These are phyloP conservation scores for Maniola hyperantus DNA, from an alignment of 2,888 invertebrate genomes.

Conservation along the genomic window DNA sequence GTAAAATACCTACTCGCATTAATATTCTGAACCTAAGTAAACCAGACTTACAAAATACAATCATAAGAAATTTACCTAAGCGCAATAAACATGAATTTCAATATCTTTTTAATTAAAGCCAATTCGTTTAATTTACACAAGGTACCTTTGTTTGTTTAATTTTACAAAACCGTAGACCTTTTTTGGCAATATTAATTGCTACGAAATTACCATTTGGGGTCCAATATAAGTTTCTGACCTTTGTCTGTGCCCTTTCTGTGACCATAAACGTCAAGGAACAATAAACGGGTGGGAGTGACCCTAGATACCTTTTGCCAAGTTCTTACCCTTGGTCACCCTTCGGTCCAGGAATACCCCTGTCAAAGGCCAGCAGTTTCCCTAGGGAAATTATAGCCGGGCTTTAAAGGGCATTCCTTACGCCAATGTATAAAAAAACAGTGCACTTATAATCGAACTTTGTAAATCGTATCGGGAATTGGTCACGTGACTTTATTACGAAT, in stretches of 20 bases:
- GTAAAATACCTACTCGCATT: too few species aligned
- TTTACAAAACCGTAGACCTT: slow-evolving; percentile 32
- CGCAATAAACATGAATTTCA: not conserved
- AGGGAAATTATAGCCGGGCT: slow-evolving; percentile 83
- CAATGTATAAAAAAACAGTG: slow-evolving; percentile 73
- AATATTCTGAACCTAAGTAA: too few species aligned
- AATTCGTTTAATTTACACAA: not conserved
- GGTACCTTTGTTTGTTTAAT: slow-evolving; percentile 1
- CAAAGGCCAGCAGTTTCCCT: slow-evolving; percentile 75
- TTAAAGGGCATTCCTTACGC: slow-evolving; percentile 81
- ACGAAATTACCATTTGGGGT: slow-evolving; percentile 60
- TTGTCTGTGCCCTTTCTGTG: slow-evolving; percentile 72
- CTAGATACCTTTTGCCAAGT: slow-evolving; percentile 67
- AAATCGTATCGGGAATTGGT: slow-evolving; percentile 62
- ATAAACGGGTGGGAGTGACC: slow-evolving; percentile 76
- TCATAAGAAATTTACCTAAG: too few species aligned
- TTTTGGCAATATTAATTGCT: slow-evolving; percentile 63
- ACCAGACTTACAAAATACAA: not conserved
- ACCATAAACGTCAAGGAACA: slow-evolving; percentile 80
- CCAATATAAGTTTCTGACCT: slow-evolving; percentile 61
- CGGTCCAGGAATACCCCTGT: slow-evolving; percentile 77
- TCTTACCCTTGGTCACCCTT: slow-evolving; percentile 69
- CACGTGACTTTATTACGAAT: slow-evolving; percentile 59
- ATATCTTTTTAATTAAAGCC: slow-evolving; percentile 37
- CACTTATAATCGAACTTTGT: slow-evolving; percentile 69